Percentiles rank a stretch among this genome's conserved stretches.
phyloP scores from a whole-genome alignment of 2,113 vertebrate species.

The Alexandromys fortis region DNA sequence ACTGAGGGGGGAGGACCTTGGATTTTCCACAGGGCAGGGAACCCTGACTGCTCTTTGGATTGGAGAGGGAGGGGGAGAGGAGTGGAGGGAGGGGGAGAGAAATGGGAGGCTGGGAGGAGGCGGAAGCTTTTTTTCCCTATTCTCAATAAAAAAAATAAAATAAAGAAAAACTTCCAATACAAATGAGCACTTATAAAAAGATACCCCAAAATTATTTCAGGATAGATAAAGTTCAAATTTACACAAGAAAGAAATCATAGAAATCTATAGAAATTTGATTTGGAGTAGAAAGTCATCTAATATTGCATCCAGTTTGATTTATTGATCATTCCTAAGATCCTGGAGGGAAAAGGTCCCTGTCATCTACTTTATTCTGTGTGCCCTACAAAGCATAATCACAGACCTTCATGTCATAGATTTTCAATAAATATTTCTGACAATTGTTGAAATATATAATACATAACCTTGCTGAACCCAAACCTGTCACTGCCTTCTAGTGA shows the following conservation, averaged over 20 bases:
- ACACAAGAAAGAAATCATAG: not conserved
- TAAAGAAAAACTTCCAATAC: not conserved
- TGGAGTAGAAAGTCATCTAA: constrained; percentile 1
- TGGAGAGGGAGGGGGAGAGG: no score
- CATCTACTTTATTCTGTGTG: constrained; percentile 54
- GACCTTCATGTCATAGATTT: constrained; percentile 14
- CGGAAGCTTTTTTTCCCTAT: no score
- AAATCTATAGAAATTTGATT: not conserved
- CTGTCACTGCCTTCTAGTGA: constrained; percentile 53
- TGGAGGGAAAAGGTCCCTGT: constrained; percentile 19
- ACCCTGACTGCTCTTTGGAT: no score
- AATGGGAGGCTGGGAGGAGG: no score
- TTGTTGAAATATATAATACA: constrained; percentile 65
- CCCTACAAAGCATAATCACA: not conserved
- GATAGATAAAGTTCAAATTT: not conserved
- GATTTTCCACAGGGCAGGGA: no score
- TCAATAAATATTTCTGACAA: constrained; percentile 75
- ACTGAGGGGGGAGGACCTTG: no score
- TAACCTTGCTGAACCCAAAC: constrained; percentile 32
- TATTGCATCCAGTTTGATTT: constrained; percentile 58
- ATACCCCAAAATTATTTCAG: not conserved
- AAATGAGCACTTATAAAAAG: constrained; percentile 11
- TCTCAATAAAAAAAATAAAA: no score
- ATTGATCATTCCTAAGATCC: constrained; percentile 35
- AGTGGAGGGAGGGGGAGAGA: no score